phyloP scores from a whole-genome alignment of 2,797 vertebrate genomes.

The Chromobotia macracanthus region DNA sequence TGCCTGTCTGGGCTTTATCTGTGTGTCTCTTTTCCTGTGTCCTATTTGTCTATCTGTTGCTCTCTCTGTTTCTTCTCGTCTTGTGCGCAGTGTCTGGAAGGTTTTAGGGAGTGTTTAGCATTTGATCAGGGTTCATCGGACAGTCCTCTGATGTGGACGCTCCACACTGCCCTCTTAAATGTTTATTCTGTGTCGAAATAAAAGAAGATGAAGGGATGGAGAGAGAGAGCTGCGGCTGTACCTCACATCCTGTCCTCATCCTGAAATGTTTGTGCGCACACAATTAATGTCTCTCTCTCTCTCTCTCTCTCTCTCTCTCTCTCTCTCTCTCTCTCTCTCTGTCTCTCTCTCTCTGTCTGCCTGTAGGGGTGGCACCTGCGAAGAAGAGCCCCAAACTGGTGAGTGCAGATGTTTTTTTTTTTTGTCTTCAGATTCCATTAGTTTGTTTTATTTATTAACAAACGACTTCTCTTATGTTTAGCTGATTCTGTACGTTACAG shows the following conservation, averaged over 20 bases:
- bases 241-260: constrained; percentile 65
- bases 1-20: constrained; percentile 46
- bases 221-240: constrained; percentile 61
- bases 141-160: constrained; percentile 17
- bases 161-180: constrained; percentile 55
- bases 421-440: constrained; percentile 35
- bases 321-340: constrained; percentile 31
- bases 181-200: constrained; percentile 58
- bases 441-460: constrained; percentile 22
- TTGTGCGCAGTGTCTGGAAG: constrained; percentile 67
- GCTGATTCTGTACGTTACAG: constrained; percentile 4
- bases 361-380: constrained; percentile 91
- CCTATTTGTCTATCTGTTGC: constrained; percentile 55
- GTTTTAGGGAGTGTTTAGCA: background rate
- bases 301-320: constrained; percentile 14
- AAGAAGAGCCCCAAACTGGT: constrained; percentile 99
- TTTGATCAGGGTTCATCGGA: constrained; percentile 6
- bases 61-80: constrained; percentile 33
- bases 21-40: constrained; percentile 59
- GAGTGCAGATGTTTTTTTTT: constrained; percentile 72
- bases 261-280: constrained; percentile 74
- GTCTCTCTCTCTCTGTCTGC: constrained; percentile 8
- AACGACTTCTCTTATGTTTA: background rate
- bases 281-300: constrained; percentile 66
- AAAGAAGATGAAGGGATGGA: constrained; percentile 59